Base-by-base conservation (phyloP, 2,797 vertebrate genomes). In the Diplodus puntazzo region DNA sequence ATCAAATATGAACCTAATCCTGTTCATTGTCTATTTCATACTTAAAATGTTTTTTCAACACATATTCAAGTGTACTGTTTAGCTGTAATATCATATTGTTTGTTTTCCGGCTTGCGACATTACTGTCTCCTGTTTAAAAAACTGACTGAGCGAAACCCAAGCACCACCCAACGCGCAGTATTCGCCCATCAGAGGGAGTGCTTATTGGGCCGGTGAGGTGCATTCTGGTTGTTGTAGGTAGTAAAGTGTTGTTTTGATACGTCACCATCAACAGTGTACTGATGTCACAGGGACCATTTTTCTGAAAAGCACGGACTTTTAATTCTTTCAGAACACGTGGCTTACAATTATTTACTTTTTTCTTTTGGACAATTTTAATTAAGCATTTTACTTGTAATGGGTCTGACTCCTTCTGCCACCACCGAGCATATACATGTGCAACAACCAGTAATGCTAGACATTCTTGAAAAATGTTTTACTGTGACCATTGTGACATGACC, bases 381-480 rank as follows among this genome's bases (percentile, higher is more conserved):
- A 30, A 25, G 21, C 8, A 43, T 57, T 55, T 6, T 16, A 76
- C 11, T 7, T 65, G 20, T 55, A 48, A 2, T 14, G 7, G 21
- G n/a, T 67, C 16, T 27, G 30, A 58, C 17, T 46, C 11, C 23
- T 30, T 18, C 16, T 14, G 46, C 17, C 46, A 1, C n/a, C 21
- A 11, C 20, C 46, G 25, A 61, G 6, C 14, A 12, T n/a, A 17
- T 30, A n/a, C 9, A 23, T 34, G 11, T 25, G 23, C 43, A 39
- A 64, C 20, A 30, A 25, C 54, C 27, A 9, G 59, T 68, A 14
- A 58, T 16, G 4, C 39, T 30, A 23, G 10, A 30, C 16, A 50
- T 64, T 61, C 52, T 45, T 73, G 43, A 59, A 64, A 70, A 63
- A 64, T 21, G 69, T 79, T 81, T 69, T 69, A 20, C 79, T 39